Conservation (phyloP, 2,888 invertebrate species). For the Spicauda simplicius region DNA sequence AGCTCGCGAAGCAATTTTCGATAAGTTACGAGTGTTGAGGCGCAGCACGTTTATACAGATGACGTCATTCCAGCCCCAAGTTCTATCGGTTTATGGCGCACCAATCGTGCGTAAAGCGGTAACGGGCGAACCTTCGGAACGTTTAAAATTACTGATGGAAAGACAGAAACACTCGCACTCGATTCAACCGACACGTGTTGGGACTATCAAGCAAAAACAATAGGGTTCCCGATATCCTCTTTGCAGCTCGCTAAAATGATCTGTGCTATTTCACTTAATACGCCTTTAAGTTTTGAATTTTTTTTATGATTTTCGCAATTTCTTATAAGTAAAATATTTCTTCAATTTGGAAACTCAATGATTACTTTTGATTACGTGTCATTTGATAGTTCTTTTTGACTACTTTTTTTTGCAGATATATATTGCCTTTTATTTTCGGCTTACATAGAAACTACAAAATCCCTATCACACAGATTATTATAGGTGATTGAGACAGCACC, state of each 20-base stretch:
- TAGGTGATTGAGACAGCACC: too few relatives aligned
- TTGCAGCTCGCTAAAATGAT: constrained; percentile 26
- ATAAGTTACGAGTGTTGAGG: constrained; percentile 53
- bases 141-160: constrained; percentile 36
- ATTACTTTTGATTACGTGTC: too few relatives aligned
- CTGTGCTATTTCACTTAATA: constrained; percentile 23
- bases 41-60: constrained; percentile 45
- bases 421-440: too few relatives aligned
- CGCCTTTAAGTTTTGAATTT: constrained; percentile 16
- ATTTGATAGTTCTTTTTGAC: too few relatives aligned
- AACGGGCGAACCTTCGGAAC: constrained; percentile 46
- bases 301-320: too few relatives aligned
- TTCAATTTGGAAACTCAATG: too few relatives aligned
- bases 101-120: constrained; percentile 70
- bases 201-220: constrained; percentile 36
- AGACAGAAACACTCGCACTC: constrained; percentile 37
- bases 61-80: constrained; percentile 41
- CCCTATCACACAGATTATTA: too few relatives aligned
- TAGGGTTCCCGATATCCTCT: constrained; percentile 35
- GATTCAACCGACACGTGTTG: constrained; percentile 36
- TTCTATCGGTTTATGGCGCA: constrained; percentile 59
- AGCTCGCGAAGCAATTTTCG: constrained; percentile 51
- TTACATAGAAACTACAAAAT: too few relatives aligned
- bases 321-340: too few relatives aligned
- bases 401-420: too few relatives aligned